Evolutionary conservation across 2,797 vertebrate species (phyloP), one percentile per base, ranked within the genome.

Genomic region (Anguilla megastoma): DNA sequence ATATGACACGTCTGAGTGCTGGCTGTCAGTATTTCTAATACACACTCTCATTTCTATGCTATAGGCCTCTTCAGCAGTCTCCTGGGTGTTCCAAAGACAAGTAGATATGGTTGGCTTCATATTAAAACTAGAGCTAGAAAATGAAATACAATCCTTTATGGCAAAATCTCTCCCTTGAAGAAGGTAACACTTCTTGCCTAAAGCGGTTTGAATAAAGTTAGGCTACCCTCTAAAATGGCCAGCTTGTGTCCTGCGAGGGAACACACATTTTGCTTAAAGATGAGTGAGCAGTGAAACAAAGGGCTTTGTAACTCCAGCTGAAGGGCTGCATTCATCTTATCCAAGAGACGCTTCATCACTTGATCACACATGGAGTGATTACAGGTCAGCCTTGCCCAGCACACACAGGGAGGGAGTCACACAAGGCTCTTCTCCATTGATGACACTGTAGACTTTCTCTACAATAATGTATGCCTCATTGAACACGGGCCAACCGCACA

Each of bases 201-300:
- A 33, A 74, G 27, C 14, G 69, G 8, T 76, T 21, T 41, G 30
- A 41, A 41, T 41, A 18, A 14, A 76, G 74, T 41, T 12, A 41
- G 30, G 41, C 30, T 21, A 6, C 27, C 74, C 74, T 76, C 74
- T 76, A 21, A 76, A 76, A 41, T 5, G 74, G 74, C 74, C 30
- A 36, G 74, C 36, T 41, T 36, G 33, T 41, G 18, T 41, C 33
- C 74, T 41, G 14, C 9, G 74, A 41, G 74, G 30, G 74, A 76
- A 76, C 74, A 36, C 69, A 76, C 74, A 9, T 41, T 33, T 76
- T 76, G 12, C 36, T 16, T 76, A 76, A 36, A 76, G 41, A 3
- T 76, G 74, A 76, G 74, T 41, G 74, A 76, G 71, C 71, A 76
- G 71, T 18, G 30, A 76, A 76, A 63, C 45, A 82, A 82, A 82